Evolutionary conservation across 2,888 invertebrate genomes (phyloP), one percentile per base, ranked within the genome.

Genomic region (Lepidocyrtoides sp.): DNA sequence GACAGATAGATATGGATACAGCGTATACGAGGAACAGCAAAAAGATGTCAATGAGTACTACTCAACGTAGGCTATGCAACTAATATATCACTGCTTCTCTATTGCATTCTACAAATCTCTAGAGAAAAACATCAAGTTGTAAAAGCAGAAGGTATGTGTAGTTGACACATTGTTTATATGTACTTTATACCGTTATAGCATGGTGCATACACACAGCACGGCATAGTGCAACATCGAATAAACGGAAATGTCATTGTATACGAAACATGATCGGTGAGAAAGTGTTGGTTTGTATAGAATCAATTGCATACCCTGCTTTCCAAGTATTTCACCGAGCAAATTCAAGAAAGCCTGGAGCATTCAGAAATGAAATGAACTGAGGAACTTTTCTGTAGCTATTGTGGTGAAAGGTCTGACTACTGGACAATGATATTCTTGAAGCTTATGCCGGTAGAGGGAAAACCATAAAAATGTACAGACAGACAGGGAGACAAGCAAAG

Each of bases 261-360:
- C 7, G 66, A 23, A 87, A 23, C 66, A 84, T 8, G 17, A 57
- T 2, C 26, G 14, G 44, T 36, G 10, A 72, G 51, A 85, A 54
- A 57, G 48, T 48, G 29, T 48, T 88, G 48, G 36, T 48, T 41
- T 17, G 82, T 75, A 83, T 75, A 83, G 89, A 89, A 83, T 72
- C 81, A 66, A 88, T 84, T 90, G 89, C 84, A 77, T 84, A 90
- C 84, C 89, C 89, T 75, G 77, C 77, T 57, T 48, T 69, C 41
- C 81, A 57, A n/a, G n/a, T n/a, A n/a, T 32, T 79, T 12, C 57
- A 44, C 60, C 29, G 51, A n/a, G 14, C 20, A 26, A 32, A 63
- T 63, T 29, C 32, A 79, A 17, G 32, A 69, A 81, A 26, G 69
- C 41, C 12, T 20, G 17, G 12, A 72, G 69, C 69, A 72, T 72